A percentile compares a stretch with the other conserved stretches of the same genome.
phyloP scores from a whole-genome alignment of 1,140 invertebrate species.

The Lasioglossum baleicum region DNA sequence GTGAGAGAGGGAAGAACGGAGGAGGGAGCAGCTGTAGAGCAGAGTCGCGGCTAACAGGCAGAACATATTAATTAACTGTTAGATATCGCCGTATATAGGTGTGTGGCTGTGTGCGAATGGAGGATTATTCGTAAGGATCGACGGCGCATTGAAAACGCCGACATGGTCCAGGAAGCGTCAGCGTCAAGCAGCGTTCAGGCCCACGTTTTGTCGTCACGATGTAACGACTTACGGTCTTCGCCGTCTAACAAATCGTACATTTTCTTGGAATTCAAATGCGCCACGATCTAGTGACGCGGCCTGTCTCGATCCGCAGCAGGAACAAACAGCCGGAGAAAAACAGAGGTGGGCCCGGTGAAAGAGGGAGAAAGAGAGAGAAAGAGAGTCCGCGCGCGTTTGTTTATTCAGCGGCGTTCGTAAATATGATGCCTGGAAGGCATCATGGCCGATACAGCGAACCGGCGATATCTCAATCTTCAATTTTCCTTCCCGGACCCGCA shows the following conservation, averaged over 20 bases:
- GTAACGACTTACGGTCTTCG: constrained; percentile 46
- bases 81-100: too few species aligned
- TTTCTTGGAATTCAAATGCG: constrained; percentile 71
- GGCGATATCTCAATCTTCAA: constrained; percentile 60
- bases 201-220: constrained; percentile 51
- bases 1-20: too few species aligned
- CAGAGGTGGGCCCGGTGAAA: neutral
- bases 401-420: constrained; percentile 56
- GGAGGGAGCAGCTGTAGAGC: too few species aligned
- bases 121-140: constrained; percentile 25
- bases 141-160: constrained; percentile 34
- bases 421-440: constrained; percentile 60
- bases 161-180: constrained; percentile 36
- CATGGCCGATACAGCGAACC: constrained; percentile 57
- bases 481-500: constrained; percentile 44
- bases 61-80: too few species aligned
- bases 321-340: neutral
- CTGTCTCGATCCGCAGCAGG: constrained; percentile 5
- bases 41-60: too few species aligned
- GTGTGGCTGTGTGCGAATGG: too few species aligned
- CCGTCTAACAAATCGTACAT: constrained; percentile 53
- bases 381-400: constrained; percentile 51
- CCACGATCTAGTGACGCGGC: constrained; percentile 59
- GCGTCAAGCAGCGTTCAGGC: constrained; percentile 34
- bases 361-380: neutral